Conservation (phyloP, 2,888 invertebrate species). For the Eristalinus aeneus region DNA sequence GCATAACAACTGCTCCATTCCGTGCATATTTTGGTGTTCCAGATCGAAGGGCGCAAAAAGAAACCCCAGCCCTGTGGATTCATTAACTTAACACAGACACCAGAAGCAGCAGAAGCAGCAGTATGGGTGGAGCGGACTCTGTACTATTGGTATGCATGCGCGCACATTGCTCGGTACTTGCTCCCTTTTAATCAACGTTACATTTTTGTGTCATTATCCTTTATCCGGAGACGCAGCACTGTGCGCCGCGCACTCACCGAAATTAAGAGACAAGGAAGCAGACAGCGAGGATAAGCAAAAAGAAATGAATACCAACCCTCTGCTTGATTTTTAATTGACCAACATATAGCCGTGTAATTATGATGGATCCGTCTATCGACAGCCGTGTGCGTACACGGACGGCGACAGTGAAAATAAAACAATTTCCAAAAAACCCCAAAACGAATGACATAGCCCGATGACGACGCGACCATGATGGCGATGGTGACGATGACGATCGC, state of each 20-base stretch:
- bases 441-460: slow-evolving; percentile 63
- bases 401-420: slow-evolving; percentile 30
- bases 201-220: slow-evolving; percentile 71
- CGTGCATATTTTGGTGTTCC: slow-evolving; percentile 68
- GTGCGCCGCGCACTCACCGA: not conserved
- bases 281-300: slow-evolving; percentile 30
- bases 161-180: slow-evolving; percentile 64
- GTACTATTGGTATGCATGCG: slow-evolving; percentile 62
- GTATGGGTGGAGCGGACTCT: not conserved
- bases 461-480: not conserved
- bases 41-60: slow-evolving; percentile 15
- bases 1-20: slow-evolving; percentile 70
- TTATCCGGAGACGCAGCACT: slow-evolving; percentile 56
- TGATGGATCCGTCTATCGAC: slow-evolving; percentile 70
- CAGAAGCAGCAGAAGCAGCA: not conserved
- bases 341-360: slow-evolving; percentile 70
- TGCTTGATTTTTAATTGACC: slow-evolving; percentile 71
- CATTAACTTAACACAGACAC: slow-evolving; percentile 57
- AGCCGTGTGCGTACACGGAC: slow-evolving; percentile 31
- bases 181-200: slow-evolving; percentile 70
- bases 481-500: slow-evolving; percentile 35
- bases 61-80: slow-evolving; percentile 23
- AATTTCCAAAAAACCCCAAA: slow-evolving; percentile 59
- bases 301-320: slow-evolving; percentile 56
- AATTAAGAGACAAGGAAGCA: slow-evolving; percentile 68